A percentile compares a stretch with the other conserved stretches of the same genome.
Evolutionary conservation across 2,888 invertebrate genomes (phyloP).

Genomic region (Synergus gifuensis): DNA sequence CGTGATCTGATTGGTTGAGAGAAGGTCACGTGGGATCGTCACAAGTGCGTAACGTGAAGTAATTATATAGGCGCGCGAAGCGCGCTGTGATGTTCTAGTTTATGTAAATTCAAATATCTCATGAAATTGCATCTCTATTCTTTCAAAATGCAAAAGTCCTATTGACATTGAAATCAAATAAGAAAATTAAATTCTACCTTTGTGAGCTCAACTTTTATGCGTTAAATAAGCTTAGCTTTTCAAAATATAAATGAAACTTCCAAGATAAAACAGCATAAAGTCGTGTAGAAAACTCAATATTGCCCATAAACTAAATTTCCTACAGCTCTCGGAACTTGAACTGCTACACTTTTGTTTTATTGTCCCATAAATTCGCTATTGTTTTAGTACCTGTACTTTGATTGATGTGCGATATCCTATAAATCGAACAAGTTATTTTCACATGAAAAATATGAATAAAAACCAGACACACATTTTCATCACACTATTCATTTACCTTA

Average conservation of each 20-base stretch:
- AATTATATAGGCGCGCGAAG: no score
- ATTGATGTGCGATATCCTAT: conserved; percentile 3
- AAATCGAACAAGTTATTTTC: conserved; percentile 31
- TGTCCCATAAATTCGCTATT: conserved; percentile 30
- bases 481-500: background rate
- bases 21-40: no score
- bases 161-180: background rate
- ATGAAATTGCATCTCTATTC: background rate
- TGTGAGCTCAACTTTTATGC: no score
- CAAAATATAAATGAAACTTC: background rate
- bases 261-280: background rate
- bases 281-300: conserved; percentile 35
- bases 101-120: background rate
- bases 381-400: conserved; percentile 23
- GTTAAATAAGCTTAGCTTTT: no score
- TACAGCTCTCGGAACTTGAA: conserved; percentile 17
- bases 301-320: background rate
- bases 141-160: background rate
- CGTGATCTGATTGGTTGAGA: no score
- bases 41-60: no score
- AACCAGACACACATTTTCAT: background rate
- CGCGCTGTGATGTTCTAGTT: no score
- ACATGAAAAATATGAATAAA: background rate
- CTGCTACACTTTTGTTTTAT: conserved; percentile 22
- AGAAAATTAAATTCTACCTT: background rate